These are phyloP conservation scores for Dendropsophus ebraccatus DNA, from an alignment of 2,113 vertebrate species.

Conservation along the genomic window DNA sequence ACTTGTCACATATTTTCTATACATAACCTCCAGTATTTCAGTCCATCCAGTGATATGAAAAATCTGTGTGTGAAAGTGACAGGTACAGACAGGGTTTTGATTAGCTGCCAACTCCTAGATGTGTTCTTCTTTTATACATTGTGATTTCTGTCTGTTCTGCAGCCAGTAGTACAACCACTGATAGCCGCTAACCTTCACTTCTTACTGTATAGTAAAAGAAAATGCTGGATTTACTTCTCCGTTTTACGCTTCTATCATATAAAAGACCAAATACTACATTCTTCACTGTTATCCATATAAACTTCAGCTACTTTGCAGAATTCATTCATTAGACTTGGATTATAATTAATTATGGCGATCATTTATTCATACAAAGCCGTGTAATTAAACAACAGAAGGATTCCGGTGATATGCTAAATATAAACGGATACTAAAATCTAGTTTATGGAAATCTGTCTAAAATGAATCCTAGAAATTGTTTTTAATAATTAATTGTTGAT, in stretches of 20 bases:
- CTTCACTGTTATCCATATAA: neutral
- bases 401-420: neutral
- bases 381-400: neutral
- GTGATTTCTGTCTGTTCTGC: conserved; percentile 26
- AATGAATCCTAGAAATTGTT: neutral
- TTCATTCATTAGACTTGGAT: neutral
- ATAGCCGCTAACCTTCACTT: conserved; percentile 6
- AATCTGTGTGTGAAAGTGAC: neutral
- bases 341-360: neutral
- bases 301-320: neutral
- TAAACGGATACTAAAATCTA: neutral
- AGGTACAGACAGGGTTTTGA: conserved; percentile 27
- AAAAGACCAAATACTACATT: neutral
- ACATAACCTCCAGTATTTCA: neutral
- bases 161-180: neutral
- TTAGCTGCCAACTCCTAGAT: conserved; percentile 7
- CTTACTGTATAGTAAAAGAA: neutral
- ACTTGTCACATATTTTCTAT: neutral
- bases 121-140: neutral
- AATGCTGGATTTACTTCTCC: neutral
- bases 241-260: neutral
- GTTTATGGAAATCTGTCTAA: neutral
- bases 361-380: neutral
- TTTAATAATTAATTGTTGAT: neutral
- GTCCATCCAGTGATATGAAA: neutral